Base-by-base conservation (phyloP, 2,888 invertebrate species). In the Trypoxylon attenuatum region DNA sequence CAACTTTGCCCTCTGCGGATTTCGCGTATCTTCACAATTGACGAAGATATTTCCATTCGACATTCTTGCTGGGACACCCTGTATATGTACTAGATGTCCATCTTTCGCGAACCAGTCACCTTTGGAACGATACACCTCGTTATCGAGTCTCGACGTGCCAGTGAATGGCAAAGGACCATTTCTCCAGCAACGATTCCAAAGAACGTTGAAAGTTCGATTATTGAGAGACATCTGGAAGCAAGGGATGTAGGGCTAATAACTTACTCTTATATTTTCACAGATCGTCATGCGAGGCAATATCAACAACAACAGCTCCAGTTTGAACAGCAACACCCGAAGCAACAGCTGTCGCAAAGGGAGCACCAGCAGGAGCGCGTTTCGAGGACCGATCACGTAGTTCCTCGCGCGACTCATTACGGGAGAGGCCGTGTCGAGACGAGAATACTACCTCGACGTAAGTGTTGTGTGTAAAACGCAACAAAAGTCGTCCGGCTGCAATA, bases 341-440 rank as follows among this genome's bases (percentile, higher is more conserved):
- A 65, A 55, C 69, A 47, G 59, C 58, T 41, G 51, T 51, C 65
- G 50, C 59, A 60, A n/a, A 77, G 71, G 38, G 68, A 65, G 51
- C 78, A 76, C 45, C 69, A 66, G 49, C 68, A 56, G 59, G 65
- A 62, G 23, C 63, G 51, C 21, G 38, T 60, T 25, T 64, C 64
- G n/a, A 71, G 66, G 51, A 74, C 55, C 49, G 74, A 77, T 47
- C 76, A 72, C 41, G 53, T 55, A 58, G 38, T 65, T 39, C 50
- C 72, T n/a, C 70, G 73, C 8, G 33, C 66, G 52, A 64, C 71
- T 69, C 74, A 66, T 55, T 81, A 82, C 51, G 73, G 71, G 10
- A 43, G 76, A 41, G 82, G 80, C 45, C 77, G 75, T 39, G 75
- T 81, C 49, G 80, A 82, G 71, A 82, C 81, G 43, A 78, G 73